Conservation (phyloP, 2,888 invertebrate species). For the Chymomyza caudatula region DNA sequence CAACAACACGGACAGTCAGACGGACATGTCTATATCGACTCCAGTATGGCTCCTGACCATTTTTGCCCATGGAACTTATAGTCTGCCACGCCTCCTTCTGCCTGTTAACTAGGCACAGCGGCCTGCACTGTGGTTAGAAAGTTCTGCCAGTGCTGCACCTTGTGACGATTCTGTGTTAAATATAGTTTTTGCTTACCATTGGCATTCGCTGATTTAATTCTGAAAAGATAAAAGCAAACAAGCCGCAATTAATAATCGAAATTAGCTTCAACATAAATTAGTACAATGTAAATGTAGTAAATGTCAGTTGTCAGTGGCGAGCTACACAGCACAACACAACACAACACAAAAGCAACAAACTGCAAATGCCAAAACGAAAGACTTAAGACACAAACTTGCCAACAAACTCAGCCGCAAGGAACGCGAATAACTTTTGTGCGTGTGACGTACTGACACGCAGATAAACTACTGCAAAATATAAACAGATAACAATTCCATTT, state of each 20-base stretch:
- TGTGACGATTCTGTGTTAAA: neutral
- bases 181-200: slow-evolving; percentile 76
- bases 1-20: too few relatives aligned
- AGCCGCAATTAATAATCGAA: slow-evolving; percentile 33
- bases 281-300: slow-evolving; percentile 40
- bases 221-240: slow-evolving; percentile 60
- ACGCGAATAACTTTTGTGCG: slow-evolving; percentile 28
- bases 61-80: too few relatives aligned
- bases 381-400: slow-evolving; percentile 71
- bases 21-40: too few relatives aligned
- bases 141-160: neutral
- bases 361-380: slow-evolving; percentile 65
- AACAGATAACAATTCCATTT: slow-evolving; percentile 45
- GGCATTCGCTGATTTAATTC: slow-evolving; percentile 78
- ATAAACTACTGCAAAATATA: slow-evolving; percentile 26
- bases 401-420: neutral
- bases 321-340: slow-evolving; percentile 22
- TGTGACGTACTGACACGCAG: slow-evolving; percentile 7
- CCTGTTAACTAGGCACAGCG: neutral
- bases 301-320: slow-evolving; percentile 41
- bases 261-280: slow-evolving; percentile 50
- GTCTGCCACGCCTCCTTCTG: too few relatives aligned
- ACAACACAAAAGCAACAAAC: too few relatives aligned
- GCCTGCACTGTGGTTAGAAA: neutral
- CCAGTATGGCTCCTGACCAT: too few relatives aligned